A percentile compares a stretch with the other conserved stretches of the same genome.
These are phyloP conservation scores for Tympanoctomys barrerae DNA, from an alignment of 2,797 vertebrate genomes.

Conservation along the genomic window DNA sequence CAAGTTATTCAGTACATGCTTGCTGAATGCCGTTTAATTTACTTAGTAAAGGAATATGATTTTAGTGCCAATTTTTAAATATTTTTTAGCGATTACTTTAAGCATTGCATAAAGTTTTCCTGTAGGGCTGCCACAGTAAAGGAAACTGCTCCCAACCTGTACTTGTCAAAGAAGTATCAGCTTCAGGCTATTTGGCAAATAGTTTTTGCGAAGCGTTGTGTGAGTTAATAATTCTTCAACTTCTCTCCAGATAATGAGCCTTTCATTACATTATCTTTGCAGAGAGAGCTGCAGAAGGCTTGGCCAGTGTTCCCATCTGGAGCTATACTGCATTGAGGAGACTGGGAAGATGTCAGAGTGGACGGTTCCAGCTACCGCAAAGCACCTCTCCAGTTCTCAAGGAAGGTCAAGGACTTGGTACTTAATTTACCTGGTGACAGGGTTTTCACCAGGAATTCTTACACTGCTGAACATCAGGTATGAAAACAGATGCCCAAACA, in stretches of 20 bases:
- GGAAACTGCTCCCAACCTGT: neutral
- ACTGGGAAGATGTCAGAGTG: slow-evolving; percentile 14
- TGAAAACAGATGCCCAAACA: neutral
- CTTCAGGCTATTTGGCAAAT: slow-evolving; percentile 57
- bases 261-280: slow-evolving; percentile 64
- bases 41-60: slow-evolving; percentile 14
- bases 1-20: neutral
- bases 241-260: slow-evolving; percentile 65
- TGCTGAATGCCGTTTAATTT: neutral
- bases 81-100: slow-evolving; percentile 49
- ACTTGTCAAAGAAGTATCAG: slow-evolving; percentile 69
- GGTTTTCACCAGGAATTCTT: slow-evolving; percentile 8
- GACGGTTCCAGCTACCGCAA: neutral
- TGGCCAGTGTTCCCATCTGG: slow-evolving; percentile 43
- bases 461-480: neutral
- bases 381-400: neutral
- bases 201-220: slow-evolving; percentile 58
- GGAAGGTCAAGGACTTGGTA: neutral
- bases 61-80: slow-evolving; percentile 31
- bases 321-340: slow-evolving; percentile 3
- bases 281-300: neutral
- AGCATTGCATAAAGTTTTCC: slow-evolving; percentile 43
- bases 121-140: slow-evolving; percentile 17
- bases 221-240: slow-evolving; percentile 70
- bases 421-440: neutral